Percentiles rank a stretch among this genome's conserved stretches.
These are phyloP conservation scores for Podarcis raffonei DNA, from an alignment of 2,113 vertebrate genomes.

Conservation along the genomic window DNA sequence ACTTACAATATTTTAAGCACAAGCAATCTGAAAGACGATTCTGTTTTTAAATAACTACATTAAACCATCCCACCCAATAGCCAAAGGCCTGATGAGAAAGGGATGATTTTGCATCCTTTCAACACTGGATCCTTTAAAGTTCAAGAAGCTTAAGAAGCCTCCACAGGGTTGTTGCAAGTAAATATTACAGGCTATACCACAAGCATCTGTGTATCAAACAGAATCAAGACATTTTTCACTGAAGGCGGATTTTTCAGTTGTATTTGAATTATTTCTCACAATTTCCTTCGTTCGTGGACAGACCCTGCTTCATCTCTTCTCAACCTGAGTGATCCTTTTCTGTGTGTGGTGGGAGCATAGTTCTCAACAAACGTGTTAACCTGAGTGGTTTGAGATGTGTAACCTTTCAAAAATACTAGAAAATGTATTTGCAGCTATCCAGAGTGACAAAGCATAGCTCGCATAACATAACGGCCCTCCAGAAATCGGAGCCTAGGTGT, in stretches of 20 bases:
- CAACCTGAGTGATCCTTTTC: not conserved
- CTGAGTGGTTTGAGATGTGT: constrained; percentile 11
- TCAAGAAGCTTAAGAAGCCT: not conserved
- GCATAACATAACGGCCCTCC: not conserved
- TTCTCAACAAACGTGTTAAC: not conserved
- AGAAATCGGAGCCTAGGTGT: not conserved
- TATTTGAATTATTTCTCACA: not conserved
- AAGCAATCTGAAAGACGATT: no score
- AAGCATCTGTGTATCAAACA: not conserved
- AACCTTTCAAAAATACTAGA: constrained; percentile 21
- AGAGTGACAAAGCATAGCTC: not conserved
- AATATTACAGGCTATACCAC: not conserved
- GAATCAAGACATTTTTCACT: not conserved
- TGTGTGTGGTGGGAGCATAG: fast-evolving
- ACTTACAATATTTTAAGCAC: no score
- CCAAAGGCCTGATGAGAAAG: no score
- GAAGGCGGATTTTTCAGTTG: not conserved
- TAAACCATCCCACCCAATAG: no score
- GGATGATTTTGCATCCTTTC: no score
- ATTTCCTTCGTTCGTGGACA: not conserved
- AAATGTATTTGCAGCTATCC: not conserved
- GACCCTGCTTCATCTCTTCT: constrained; percentile 16
- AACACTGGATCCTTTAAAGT: not conserved
- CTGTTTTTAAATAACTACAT: no score
- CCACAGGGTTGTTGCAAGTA: not conserved